Percentiles rank a stretch among this genome's conserved stretches.
phyloP scores from a whole-genome alignment of 2,113 vertebrate genomes.

The Nannospalax galili region DNA sequence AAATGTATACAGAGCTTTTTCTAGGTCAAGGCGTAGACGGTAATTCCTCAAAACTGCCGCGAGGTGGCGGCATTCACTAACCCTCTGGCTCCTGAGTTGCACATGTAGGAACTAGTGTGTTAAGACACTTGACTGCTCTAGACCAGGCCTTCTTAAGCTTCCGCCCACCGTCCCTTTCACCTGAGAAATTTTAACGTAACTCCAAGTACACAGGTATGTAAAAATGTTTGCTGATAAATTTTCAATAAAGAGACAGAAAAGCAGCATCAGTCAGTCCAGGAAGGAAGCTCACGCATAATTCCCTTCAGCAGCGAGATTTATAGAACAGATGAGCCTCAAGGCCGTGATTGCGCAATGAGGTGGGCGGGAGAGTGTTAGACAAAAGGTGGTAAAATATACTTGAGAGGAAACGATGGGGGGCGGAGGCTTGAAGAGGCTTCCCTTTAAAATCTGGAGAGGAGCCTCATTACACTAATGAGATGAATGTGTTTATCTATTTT shows the following conservation, averaged over 20 bases:
- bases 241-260: background rate
- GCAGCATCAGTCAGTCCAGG: background rate
- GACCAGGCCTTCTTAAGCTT: background rate
- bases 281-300: background rate
- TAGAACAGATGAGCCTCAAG: background rate
- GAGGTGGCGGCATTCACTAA: slow-evolving; percentile 47
- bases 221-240: background rate
- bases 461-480: background rate
- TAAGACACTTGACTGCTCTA: background rate
- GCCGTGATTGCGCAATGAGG: too few species aligned
- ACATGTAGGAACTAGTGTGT: rapidly evolving
- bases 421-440: background rate
- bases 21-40: too few species aligned
- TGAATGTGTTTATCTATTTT: background rate
- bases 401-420: background rate
- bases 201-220: background rate
- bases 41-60: slow-evolving; percentile 40
- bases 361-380: too few species aligned
- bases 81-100: background rate
- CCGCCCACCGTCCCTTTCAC: too few species aligned
- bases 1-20: background rate
- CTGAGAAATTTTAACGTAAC: too few species aligned
- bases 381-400: background rate
- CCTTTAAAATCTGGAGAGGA: background rate
- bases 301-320: background rate